Percentiles rank a stretch among this genome's conserved stretches.
Evolutionary conservation across 2,888 invertebrate species (phyloP).

Genomic region (Tenthredo amoena): DNA sequence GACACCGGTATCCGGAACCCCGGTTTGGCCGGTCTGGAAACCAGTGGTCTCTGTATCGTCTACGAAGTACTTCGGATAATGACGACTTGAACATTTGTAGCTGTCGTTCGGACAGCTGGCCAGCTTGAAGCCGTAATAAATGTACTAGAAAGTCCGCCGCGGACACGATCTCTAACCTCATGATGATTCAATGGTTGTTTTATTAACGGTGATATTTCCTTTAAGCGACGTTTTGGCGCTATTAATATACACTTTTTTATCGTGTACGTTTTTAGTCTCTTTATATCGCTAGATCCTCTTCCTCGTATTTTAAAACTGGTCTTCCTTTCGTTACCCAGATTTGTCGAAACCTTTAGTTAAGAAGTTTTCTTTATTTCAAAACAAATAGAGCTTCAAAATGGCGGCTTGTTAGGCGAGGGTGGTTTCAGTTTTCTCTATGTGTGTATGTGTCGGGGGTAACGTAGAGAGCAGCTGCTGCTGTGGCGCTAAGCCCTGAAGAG

Average conservation of each 20-base stretch:
- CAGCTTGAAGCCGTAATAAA: constrained; percentile 77
- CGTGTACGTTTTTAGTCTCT: neutral
- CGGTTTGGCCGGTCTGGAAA: constrained; percentile 86
- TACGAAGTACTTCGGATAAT: constrained; percentile 77
- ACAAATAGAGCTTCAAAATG: constrained; percentile 69
- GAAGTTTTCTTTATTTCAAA: constrained; percentile 59
- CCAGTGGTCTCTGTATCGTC: constrained; percentile 85
- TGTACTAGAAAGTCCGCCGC: constrained; percentile 80
- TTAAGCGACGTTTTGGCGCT: constrained; percentile 23
- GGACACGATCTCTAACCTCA: constrained; percentile 80
- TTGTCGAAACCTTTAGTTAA: neutral
- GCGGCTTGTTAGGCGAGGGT: constrained; percentile 56
- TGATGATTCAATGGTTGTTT: constrained; percentile 62
- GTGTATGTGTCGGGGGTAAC: neutral
- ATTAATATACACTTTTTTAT: neutral
- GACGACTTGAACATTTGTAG: constrained; percentile 78
- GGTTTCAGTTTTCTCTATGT: neutral
- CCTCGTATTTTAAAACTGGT: neutral
- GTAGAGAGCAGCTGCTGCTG: neutral
- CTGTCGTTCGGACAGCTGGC: constrained; percentile 76
- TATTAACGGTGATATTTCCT: neutral
- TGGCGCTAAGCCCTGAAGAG: neutral
- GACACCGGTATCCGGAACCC: constrained; percentile 86
- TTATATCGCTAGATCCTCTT: neutral
- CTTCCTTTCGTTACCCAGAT: neutral